These are phyloP conservation scores for Propithecus perrieri DNA, from an alignment of 2,797 vertebrate genomes.

Conservation along the genomic window DNA sequence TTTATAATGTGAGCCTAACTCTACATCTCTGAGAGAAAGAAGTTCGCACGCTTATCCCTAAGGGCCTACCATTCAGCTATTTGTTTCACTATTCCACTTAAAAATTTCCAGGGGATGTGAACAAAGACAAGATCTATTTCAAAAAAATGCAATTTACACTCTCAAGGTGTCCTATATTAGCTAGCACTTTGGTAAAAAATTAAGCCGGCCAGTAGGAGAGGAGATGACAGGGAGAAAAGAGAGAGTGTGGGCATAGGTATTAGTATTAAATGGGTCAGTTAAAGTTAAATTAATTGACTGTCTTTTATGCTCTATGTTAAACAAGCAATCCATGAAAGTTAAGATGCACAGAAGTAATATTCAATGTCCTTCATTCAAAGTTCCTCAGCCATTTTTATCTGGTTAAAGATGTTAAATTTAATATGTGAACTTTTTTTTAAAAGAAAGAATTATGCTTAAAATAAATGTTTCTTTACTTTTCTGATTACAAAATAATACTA, in stretches of 20 bases:
- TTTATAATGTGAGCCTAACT: neutral
- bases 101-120: neutral
- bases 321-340: neutral
- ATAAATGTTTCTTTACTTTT: neutral
- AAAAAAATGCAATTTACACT: slow-evolving; percentile 55
- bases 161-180: slow-evolving; percentile 27
- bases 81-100: slow-evolving; percentile 20
- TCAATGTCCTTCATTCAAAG: neutral
- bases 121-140: slow-evolving; percentile 2
- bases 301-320: neutral
- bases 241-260: neutral
- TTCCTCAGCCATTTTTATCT: slow-evolving; percentile 5
- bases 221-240: neutral
- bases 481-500: slow-evolving; percentile 8
- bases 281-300: neutral
- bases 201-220: neutral
- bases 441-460: neutral
- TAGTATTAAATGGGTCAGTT: neutral
- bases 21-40: neutral
- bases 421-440: neutral
- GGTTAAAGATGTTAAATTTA: neutral
- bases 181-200: slow-evolving; percentile 14
- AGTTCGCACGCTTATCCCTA: neutral
- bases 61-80: neutral
- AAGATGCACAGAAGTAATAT: neutral